These are phyloP conservation scores for Archips crataeganus DNA, from an alignment of 2,888 invertebrate genomes.

Conservation along the genomic window DNA sequence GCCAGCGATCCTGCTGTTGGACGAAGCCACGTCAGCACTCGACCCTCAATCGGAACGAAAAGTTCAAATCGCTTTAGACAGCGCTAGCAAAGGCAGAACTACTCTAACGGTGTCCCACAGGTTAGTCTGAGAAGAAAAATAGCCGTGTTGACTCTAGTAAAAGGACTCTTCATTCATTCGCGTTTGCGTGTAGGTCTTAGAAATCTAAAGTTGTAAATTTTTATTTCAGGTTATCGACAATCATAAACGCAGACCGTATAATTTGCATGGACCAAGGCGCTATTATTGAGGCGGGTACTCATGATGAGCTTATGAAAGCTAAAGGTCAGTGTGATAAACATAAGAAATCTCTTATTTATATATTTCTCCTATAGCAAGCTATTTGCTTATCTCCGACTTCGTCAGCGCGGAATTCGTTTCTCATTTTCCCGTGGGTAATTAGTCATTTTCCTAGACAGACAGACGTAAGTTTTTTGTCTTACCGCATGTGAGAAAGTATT, in stretches of 20 bases:
- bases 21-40: slow-evolving; percentile 94
- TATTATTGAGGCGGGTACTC: slow-evolving; percentile 88
- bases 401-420: too few relatives aligned
- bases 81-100: slow-evolving; percentile 89
- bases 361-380: too few relatives aligned
- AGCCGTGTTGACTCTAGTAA: background rate
- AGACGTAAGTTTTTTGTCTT: too few relatives aligned
- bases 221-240: slow-evolving; percentile 79
- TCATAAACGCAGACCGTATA: slow-evolving; percentile 86
- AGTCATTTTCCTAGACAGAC: too few relatives aligned
- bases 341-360: background rate
- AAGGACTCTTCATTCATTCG: background rate
- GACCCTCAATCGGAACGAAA: slow-evolving; percentile 92
- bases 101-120: slow-evolving; percentile 91
- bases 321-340: slow-evolving; percentile 31
- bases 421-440: too few relatives aligned
- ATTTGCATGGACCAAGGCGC: slow-evolving; percentile 87
- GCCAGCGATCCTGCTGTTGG: slow-evolving; percentile 90
- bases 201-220: background rate
- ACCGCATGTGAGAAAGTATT: too few relatives aligned
- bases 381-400: too few relatives aligned
- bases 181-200: background rate
- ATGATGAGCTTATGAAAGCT: slow-evolving; percentile 83
- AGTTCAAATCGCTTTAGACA: slow-evolving; percentile 92
- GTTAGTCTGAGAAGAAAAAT: slow-evolving; percentile 44